Base-by-base conservation (phyloP, 2,797 vertebrate species). In the Kryptopterus vitreolus region DNA sequence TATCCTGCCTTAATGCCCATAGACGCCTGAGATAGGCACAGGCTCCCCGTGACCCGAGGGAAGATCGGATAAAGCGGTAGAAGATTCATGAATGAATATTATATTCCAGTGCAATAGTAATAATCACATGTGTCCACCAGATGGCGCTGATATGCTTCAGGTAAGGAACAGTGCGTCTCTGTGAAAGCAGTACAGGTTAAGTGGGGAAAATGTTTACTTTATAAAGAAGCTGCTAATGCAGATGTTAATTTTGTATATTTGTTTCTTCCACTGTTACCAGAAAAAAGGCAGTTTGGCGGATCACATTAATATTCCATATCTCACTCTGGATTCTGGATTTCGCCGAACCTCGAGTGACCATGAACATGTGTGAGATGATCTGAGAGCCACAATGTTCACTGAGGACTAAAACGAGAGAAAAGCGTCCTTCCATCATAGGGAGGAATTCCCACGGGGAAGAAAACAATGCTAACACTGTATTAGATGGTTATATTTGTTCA, bases 401-500 rank as follows among this genome's bases (percentile, higher is more conserved):
- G 9, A 53, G 38, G 46, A 50, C 18, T 52, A 43, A 55, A 77
- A 62, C 61, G 43, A 70, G 26, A 75, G 38, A 82, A 82, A 85
- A 53, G 11, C 62, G 50, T 69, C 38, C 68, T 71, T 74, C 57
- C 8, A 12, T 46, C 16, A 61, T 57, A 48, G 57, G 38, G 9
- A 59, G 72, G 46, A 74, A 58, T 74, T 75, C 79, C 76, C 52
- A 83, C 81, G 43, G 81, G 65, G 52, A 22, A 13, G 15, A 43
- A 31, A 79, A 86, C 84, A 82, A 87, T 81, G 84, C 82, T 84
- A 69, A 71, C 74, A 76, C 80, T 87, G 83, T 87, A 50, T 82
- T 5, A 71, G 58, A 24, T 58, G 79, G 33, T 76, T 65, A 80
- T 79, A 59, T 81, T 70, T 78, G 68, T 77, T 83, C 38, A 38